These are phyloP conservation scores for Chloroceryle aenea DNA, from an alignment of 2,113 vertebrate genomes.

Conservation along the genomic window DNA sequence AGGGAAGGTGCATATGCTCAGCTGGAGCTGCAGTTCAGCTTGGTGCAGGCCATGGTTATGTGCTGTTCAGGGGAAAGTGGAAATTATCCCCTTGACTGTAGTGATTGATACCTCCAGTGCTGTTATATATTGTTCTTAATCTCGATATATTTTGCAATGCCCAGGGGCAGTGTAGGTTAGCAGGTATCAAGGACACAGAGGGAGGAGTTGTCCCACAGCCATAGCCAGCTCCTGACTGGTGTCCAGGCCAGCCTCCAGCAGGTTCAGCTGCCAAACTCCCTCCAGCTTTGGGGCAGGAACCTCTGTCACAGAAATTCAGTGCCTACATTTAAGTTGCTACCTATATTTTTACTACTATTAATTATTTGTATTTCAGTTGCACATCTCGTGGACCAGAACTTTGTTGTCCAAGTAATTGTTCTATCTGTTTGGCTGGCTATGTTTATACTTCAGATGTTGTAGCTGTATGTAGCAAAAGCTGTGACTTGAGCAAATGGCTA, in stretches of 20 bases:
- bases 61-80: background rate
- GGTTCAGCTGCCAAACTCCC: background rate
- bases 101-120: accelerated
- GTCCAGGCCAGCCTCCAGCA: background rate
- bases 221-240: background rate
- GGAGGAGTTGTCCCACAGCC: background rate
- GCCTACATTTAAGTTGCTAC: background rate
- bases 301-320: background rate
- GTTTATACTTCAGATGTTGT: background rate
- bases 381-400: background rate
- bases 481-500: background rate
- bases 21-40: background rate
- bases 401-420: background rate
- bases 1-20: accelerated
- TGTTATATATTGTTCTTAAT: accelerated
- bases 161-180: background rate
- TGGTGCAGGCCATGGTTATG: accelerated
- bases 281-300: background rate
- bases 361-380: background rate
- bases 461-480: background rate
- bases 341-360: background rate
- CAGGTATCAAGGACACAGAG: background rate
- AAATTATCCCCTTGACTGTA: background rate
- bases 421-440: background rate
- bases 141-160: background rate